These are phyloP conservation scores for Plestiodon gilberti DNA, from an alignment of 2,113 vertebrate species.

Conservation along the genomic window DNA sequence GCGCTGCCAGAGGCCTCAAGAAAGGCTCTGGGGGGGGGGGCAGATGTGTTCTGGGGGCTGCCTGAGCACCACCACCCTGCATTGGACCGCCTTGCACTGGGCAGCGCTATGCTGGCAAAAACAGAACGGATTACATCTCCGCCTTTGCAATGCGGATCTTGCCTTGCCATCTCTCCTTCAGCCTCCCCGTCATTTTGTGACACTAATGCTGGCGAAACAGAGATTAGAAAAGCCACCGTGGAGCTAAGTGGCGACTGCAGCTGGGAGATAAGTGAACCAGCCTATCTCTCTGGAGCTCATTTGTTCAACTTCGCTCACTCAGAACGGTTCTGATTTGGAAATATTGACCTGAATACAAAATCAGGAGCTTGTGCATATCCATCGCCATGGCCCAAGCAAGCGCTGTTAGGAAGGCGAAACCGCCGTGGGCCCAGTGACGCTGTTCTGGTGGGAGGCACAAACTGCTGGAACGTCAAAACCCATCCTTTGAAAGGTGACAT, in stretches of 20 bases:
- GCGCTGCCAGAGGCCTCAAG: too few relatives aligned
- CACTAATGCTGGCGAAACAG: conserved; percentile 50
- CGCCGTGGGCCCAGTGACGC: background rate
- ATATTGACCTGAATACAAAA: conserved; percentile 40
- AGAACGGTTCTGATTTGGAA: conserved; percentile 47
- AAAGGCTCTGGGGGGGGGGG: background rate
- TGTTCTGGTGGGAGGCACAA: background rate
- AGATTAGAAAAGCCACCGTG: conserved; percentile 55
- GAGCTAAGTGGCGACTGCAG: conserved; percentile 52
- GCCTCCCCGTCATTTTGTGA: background rate
- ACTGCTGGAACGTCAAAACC: background rate
- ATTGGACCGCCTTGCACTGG: conserved; percentile 15
- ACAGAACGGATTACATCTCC: conserved; percentile 37
- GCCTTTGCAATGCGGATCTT: conserved; percentile 33
- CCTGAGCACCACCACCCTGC: background rate
- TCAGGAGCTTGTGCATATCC: background rate
- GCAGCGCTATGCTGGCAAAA: background rate
- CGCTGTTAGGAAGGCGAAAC: background rate
- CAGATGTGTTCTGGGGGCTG: rapidly evolving
- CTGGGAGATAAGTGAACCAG: conserved; percentile 53
- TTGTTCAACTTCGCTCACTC: conserved; percentile 53
- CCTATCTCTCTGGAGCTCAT: conserved; percentile 39
- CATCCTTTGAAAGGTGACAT: background rate
- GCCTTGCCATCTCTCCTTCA: conserved; percentile 29
- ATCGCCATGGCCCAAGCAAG: background rate